These are phyloP conservation scores for Sceliomorpha sp. DNA, from an alignment of 2,888 invertebrate genomes.

Conservation along the genomic window DNA sequence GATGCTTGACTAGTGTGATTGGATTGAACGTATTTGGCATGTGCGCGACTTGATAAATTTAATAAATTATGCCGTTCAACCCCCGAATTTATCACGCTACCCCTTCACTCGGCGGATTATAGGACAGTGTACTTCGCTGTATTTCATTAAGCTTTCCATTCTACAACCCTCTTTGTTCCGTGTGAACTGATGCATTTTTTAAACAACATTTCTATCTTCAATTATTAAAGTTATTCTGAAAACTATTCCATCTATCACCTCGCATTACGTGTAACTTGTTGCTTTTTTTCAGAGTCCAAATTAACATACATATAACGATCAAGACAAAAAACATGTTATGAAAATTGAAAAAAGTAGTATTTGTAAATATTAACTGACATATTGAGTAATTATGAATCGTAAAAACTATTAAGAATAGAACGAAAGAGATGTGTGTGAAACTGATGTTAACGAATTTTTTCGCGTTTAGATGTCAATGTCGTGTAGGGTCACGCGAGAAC, in stretches of 20 bases:
- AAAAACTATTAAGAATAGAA: too few species aligned
- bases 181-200: constrained; percentile 38
- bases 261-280: too few species aligned
- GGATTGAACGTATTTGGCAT: constrained; percentile 47
- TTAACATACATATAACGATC: too few species aligned
- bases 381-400: too few species aligned
- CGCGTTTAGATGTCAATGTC: constrained; percentile 48
- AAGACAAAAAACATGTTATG: too few species aligned
- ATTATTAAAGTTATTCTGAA: constrained; percentile 28
- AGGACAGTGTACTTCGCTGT: constrained; percentile 59
- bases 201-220: constrained; percentile 9
- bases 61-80: constrained; percentile 71
- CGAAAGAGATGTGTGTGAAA: too few species aligned
- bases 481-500: constrained; percentile 47
- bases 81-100: constrained; percentile 71
- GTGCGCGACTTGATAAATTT: constrained; percentile 67
- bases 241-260: too few species aligned
- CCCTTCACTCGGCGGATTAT: constrained; percentile 54
- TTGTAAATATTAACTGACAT: too few species aligned
- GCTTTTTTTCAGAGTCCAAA: neutral
- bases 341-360: too few species aligned
- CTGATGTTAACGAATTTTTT: constrained; percentile 12
- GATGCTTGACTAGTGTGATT: constrained; percentile 46
- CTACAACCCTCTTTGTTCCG: constrained; percentile 32
- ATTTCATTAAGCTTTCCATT: constrained; percentile 64